Base-by-base conservation (phyloP, 2,888 invertebrate species). In the Ormia ochracea region DNA sequence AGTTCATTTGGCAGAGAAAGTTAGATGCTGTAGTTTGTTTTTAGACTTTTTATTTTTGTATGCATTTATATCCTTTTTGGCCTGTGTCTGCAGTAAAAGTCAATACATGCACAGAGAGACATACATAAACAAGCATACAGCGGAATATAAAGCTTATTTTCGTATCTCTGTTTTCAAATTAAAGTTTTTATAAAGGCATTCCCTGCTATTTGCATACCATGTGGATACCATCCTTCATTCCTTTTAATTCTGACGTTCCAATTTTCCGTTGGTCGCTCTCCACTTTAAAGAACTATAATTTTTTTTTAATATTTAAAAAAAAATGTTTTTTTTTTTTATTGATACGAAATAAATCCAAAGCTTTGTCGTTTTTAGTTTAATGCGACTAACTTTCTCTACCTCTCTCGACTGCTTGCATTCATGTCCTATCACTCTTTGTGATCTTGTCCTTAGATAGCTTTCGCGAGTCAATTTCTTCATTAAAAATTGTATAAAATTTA, bases 1-100 rank as follows among this genome's bases (percentile, higher is more conserved):
- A 81, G 75, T 78, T 82, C 65, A 73, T 80, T 73, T 66, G 73
- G 61, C 73, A 78, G 78, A 81, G 73, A 82, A 82, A 82, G 76
- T 81, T n/a, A n/a, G n/a, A n/a, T 75, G 70, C 14, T 76, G 5
- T n/a, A 65, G 28, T 41, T 74, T 63, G 50, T 38, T 65, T 54
- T 38, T 54, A 45, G 10, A 58, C 26, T 54, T 26, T 45, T 48
- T 36, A 17, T 14, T 2, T 38, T 21, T 31, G n/a, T 65, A 12
- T 69, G 6, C n/a, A 23, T 48, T n/a, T 70, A n/a, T 28, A 43
- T 38, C 38, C 43, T 50, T 38, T 54, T 56, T 19, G 28, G 45
- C 38, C 52, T 69, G 14, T 26, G 10, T 41, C 52, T 48, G 38
- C 38, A 17, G 19, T 56, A 56, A 50, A 48, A 70, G 68, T 56